Evolutionary conservation across 37 sponge, comb jelly and placozoan genomes (phyloP).

Genomic region (Halichondria panicea): DNA sequence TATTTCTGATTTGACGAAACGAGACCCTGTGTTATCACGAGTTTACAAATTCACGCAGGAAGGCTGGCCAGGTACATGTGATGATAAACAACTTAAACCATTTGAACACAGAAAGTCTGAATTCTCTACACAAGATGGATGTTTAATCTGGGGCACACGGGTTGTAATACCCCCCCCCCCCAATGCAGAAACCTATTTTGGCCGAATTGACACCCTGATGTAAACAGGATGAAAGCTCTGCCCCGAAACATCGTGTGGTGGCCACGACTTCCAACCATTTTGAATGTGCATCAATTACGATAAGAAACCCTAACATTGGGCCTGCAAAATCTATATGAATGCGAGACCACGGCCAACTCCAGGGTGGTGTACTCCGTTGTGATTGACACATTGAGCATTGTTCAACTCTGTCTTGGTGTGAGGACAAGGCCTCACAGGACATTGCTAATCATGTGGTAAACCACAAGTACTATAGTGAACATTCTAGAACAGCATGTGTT

Average conservation of each 20-base stretch:
- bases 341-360: no score
- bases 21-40: conserved; percentile 6
- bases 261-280: conserved; percentile 14
- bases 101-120: neutral
- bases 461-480: no score
- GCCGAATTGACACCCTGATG: neutral
- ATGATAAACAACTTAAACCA: neutral
- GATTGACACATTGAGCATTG: no score
- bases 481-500: no score
- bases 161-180: conserved; percentile 11
- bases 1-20: conserved; percentile 7
- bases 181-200: no score
- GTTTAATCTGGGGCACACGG: neutral
- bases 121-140: neutral
- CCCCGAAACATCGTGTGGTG: conserved; percentile 11
- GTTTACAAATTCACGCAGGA: conserved; percentile 2
- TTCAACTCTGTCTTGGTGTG: no score
- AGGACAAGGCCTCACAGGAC: no score
- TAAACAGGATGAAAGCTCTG: conserved; percentile 4
- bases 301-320: no score
- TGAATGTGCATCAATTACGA: no score
- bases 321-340: no score
- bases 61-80: conserved; percentile 17
- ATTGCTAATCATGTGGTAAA: no score
- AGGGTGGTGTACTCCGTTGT: no score